Evolutionary conservation across 1,140 invertebrate genomes (phyloP), one percentile per base, ranked within the genome.

Genomic region (Lerema accius): DNA sequence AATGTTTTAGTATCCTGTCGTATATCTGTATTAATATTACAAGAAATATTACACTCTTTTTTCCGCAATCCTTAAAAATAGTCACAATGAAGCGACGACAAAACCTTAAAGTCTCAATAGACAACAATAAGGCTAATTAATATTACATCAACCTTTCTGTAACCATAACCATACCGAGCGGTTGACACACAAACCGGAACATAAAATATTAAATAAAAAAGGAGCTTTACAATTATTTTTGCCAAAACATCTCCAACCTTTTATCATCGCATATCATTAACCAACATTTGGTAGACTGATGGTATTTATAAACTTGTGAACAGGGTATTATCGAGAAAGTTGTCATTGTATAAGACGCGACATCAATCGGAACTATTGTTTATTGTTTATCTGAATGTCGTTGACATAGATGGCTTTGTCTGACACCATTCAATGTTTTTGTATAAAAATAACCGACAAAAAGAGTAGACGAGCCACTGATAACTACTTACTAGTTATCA

Each of bases 281-380:
- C 55, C 55, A 58, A 46, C 6, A 58, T 58, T 58, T 17, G 9
- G 40, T 35, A 17, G 42, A 58, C 53, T 56, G 23, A 58, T 58
- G 55, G 55, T 37, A 58, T 46, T 58, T 58, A 46, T 42, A 45
- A 35, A 58, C 35, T 42, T 58, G 55, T 58, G 55, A 46, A 46
- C 42, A 58, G 15, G 45, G 17, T 10, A 45, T 58, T 35, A 46
- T 19, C 42, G 55, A 32, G 55, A 58, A 58, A 58, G 55, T 45
- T 56, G 28, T 42, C 23, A 39, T 43, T 55, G 23, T 55, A 43
- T 50, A 35, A 37, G 1, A 16, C 35, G 35, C 19, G 32, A 55
- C 51, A 56, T 26, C 13, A 9, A 56, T 56, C 6, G 45, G 19
- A 26, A 48, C 45, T 14, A 14, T 23, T 28, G 26, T 28, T 28